Evolutionary conservation across 2,113 vertebrate genomes (phyloP).

Genomic region (Orthochromis indermauri): DNA sequence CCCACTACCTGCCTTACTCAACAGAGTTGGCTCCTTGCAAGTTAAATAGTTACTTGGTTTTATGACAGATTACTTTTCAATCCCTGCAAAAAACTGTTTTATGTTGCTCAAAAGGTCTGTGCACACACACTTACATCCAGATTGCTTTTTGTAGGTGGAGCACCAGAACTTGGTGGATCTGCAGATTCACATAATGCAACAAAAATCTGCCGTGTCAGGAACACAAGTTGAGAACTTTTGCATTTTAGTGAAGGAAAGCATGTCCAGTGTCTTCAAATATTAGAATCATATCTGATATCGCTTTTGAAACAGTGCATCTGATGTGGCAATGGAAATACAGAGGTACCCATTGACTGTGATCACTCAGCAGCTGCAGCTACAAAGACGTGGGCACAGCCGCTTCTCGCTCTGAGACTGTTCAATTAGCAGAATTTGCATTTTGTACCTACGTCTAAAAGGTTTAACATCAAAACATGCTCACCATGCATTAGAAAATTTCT

Average conservation of each 20-base stretch:
- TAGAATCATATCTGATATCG: neutral
- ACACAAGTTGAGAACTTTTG: neutral
- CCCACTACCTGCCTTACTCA: neutral
- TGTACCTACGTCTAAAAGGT: neutral
- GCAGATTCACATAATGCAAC: neutral
- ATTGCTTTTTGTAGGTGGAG: neutral
- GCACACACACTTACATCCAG: neutral
- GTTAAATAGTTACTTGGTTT: neutral
- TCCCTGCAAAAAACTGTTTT: neutral
- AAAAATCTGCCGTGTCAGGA: neutral
- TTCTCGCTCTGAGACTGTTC: neutral
- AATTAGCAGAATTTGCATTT: slow-evolving; percentile 10
- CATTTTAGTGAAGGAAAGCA: neutral
- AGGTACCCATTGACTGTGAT: neutral
- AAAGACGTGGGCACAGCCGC: neutral
- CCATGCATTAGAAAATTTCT: neutral
- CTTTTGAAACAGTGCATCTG: neutral
- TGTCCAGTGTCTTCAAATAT: neutral
- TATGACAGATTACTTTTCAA: neutral
- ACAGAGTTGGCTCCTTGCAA: neutral
- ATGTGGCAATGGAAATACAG: neutral
- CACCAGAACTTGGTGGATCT: neutral
- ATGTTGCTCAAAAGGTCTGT: neutral
- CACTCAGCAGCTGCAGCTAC: neutral
- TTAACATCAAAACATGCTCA: neutral